These are phyloP conservation scores for Serrognathus titanus DNA, from an alignment of 2,888 invertebrate genomes.

Conservation along the genomic window DNA sequence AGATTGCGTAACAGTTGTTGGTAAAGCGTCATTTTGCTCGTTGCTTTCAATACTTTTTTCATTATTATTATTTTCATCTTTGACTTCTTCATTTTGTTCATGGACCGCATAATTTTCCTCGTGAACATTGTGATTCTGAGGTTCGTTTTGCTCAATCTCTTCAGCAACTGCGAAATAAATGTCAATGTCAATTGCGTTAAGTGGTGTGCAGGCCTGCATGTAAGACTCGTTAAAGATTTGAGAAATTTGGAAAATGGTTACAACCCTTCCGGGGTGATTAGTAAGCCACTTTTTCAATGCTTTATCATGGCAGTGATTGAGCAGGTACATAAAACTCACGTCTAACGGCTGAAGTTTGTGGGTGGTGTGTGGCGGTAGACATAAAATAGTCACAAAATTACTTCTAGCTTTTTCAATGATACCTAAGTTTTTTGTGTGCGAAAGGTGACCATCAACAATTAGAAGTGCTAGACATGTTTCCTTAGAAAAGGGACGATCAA, in stretches of 20 bases:
- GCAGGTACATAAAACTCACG: slow-evolving; percentile 4
- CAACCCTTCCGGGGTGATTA: neutral
- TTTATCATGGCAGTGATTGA: neutral
- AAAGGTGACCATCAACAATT: slow-evolving; percentile 2
- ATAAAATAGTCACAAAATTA: slow-evolving; percentile 1
- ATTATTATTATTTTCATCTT: too few relatives aligned
- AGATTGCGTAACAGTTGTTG: too few relatives aligned
- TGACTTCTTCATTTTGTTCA: too few relatives aligned
- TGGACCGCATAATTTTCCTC: too few relatives aligned
- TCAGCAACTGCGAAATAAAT: too few relatives aligned
- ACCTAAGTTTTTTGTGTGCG: slow-evolving; percentile 1
- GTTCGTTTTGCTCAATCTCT: too few relatives aligned
- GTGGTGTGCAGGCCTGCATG: neutral
- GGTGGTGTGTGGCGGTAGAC: slow-evolving; percentile 5
- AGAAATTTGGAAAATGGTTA: neutral
- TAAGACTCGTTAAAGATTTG: neutral
- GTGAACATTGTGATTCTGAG: too few relatives aligned
- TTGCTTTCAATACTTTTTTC: too few relatives aligned
- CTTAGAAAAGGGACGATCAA: neutral
- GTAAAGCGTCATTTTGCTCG: too few relatives aligned
- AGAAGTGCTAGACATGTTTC: neutral
- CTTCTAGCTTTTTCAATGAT: neutral
- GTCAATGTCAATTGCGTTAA: slow-evolving; percentile 5
- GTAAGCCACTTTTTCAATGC: neutral
- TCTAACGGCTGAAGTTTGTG: slow-evolving; percentile 4